phyloP scores from a whole-genome alignment of 2,888 invertebrate genomes.

The Uropetala carovei region DNA sequence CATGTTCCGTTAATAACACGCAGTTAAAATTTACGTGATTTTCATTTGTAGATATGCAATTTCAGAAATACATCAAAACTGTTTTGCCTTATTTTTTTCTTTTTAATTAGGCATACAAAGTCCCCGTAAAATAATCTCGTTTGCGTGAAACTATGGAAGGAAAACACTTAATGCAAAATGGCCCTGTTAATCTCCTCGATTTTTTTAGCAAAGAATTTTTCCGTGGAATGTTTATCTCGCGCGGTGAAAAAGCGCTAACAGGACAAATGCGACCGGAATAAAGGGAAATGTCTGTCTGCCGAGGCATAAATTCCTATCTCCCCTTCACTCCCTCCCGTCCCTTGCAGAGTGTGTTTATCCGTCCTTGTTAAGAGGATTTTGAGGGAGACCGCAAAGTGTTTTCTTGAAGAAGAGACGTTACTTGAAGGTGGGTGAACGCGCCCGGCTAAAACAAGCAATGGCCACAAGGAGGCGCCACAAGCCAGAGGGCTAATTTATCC shows the following conservation, averaged over 20 bases:
- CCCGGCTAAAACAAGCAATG: background rate
- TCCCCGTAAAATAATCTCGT: too few relatives aligned
- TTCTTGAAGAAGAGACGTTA: background rate
- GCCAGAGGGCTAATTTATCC: background rate
- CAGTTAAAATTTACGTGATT: too few relatives aligned
- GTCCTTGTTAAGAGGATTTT: background rate
- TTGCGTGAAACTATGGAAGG: too few relatives aligned
- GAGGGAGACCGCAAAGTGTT: conserved; percentile 14
- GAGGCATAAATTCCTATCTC: background rate
- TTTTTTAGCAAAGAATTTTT: background rate
- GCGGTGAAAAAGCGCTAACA: conserved; percentile 10
- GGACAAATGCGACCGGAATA: background rate
- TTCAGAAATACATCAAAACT: too few relatives aligned
- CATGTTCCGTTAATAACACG: too few relatives aligned
- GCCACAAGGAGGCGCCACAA: background rate
- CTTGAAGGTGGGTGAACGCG: background rate
- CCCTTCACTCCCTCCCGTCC: too few relatives aligned
- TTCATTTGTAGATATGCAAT: too few relatives aligned
- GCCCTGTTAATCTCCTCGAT: too few relatives aligned
- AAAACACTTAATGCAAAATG: too few relatives aligned
- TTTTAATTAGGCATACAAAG: too few relatives aligned
- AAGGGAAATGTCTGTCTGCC: conserved; percentile 1
- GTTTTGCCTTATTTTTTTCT: too few relatives aligned
- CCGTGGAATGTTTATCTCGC: background rate
- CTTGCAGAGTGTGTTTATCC: background rate